Evolutionary conservation across 2,888 invertebrate genomes (phyloP).

Genomic region (Molorchus minor): DNA sequence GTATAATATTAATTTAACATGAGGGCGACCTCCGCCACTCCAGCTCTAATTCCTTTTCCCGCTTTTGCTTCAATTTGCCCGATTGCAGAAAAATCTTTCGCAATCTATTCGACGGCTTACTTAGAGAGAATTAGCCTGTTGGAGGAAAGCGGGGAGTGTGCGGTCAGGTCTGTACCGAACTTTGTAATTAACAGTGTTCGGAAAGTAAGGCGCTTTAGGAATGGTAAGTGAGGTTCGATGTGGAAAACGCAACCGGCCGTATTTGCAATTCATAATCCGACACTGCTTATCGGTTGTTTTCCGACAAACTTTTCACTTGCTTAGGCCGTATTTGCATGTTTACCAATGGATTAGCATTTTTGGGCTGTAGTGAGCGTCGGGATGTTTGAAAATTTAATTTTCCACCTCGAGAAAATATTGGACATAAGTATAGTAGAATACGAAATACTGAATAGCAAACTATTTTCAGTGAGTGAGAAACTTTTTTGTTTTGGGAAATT

Average conservation of each 20-base stretch:
- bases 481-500: too few species aligned
- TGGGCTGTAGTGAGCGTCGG: neutral
- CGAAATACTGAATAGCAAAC: too few species aligned
- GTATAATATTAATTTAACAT: neutral
- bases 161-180: conserved; percentile 23
- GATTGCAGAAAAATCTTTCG: conserved; percentile 6
- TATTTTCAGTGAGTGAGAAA: too few species aligned
- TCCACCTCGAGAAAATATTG: too few species aligned
- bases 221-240: conserved; percentile 27
- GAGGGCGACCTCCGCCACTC: neutral
- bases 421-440: too few species aligned
- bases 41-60: neutral
- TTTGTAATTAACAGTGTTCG: conserved; percentile 27
- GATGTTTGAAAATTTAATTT: neutral
- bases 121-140: conserved; percentile 7
- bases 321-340: conserved; percentile 23
- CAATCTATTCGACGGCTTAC: neutral
- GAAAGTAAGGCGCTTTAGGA: conserved; percentile 18
- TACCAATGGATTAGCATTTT: conserved; percentile 20
- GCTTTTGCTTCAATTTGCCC: neutral
- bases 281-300: conserved; percentile 17
- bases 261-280: conserved; percentile 25
- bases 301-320: conserved; percentile 16
- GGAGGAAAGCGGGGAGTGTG: conserved; percentile 17
- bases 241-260: conserved; percentile 21